Percentiles rank a stretch among this genome's conserved stretches.
Conservation (phyloP, 2,113 vertebrate species). For the Gymnobelideus leadbeateri region DNA sequence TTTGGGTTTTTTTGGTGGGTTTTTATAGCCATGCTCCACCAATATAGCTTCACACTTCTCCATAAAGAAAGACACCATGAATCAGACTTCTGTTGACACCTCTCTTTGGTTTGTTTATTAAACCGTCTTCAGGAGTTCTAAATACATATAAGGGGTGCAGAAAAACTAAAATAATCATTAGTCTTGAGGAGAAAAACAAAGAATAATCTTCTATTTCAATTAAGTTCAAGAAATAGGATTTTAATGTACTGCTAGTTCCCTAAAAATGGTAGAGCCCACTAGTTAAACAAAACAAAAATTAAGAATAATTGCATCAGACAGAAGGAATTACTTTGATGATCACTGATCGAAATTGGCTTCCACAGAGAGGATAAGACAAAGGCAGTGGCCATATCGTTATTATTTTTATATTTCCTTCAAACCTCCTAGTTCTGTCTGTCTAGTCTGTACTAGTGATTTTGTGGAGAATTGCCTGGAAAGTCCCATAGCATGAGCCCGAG, state of each 20-base stretch:
- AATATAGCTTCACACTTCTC: background rate
- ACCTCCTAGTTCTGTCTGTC: background rate
- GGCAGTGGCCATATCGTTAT: background rate
- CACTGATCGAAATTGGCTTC: background rate
- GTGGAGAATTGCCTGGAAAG: background rate
- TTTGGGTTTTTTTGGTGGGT: no score
- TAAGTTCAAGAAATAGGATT: background rate
- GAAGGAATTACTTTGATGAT: background rate
- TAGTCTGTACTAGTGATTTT: background rate
- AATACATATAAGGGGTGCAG: background rate
- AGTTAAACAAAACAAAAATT: background rate
- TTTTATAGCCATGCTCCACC: background rate
- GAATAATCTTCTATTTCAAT: background rate
- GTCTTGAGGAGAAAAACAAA: background rate
- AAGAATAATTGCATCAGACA: background rate
- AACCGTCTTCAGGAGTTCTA: background rate
- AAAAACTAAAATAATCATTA: constrained; percentile 16
- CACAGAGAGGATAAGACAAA: background rate
- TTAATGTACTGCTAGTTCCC: background rate
- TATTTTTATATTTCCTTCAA: background rate
- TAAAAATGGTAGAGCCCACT: background rate
- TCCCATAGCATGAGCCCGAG: background rate
- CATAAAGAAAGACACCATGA: background rate
- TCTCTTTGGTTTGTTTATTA: background rate
- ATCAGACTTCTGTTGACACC: background rate